A percentile compares a stretch with the other conserved stretches of the same genome.
Evolutionary conservation across 2,113 vertebrate species (phyloP).

Genomic region (Thryonomys swinderianus): DNA sequence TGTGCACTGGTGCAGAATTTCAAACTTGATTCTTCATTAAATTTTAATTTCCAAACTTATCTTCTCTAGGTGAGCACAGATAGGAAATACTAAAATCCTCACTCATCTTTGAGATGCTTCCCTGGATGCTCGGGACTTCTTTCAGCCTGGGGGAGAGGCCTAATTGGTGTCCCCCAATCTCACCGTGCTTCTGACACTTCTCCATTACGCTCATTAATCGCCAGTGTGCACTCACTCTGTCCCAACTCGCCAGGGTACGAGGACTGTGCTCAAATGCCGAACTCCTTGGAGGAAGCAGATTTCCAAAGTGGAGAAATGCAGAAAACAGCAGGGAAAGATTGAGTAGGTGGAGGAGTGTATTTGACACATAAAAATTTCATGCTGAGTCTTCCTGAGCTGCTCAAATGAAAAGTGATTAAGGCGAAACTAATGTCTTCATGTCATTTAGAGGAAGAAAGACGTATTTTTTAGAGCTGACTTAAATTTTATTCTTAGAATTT

Average conservation of each 20-base stretch:
- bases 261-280: neutral
- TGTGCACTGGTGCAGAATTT: constrained; percentile 85
- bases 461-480: constrained; percentile 68
- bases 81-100: constrained; percentile 68
- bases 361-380: constrained; percentile 75
- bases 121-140: constrained; percentile 28
- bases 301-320: constrained; percentile 26
- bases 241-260: neutral
- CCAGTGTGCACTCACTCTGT: constrained; percentile 30
- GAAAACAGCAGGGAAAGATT: constrained; percentile 28
- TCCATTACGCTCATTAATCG: constrained; percentile 49
- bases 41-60: constrained; percentile 84
- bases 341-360: constrained; percentile 51
- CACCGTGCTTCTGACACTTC: constrained; percentile 51
- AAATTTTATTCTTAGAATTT: constrained; percentile 77
- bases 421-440: constrained; percentile 75
- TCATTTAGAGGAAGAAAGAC: constrained; percentile 71
- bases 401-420: constrained; percentile 80
- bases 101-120: constrained; percentile 60
- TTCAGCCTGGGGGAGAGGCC: neutral
- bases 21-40: constrained; percentile 85
- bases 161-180: constrained; percentile 17
- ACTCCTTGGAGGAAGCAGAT: constrained; percentile 24
- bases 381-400: constrained; percentile 66
- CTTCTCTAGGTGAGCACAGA: constrained; percentile 80